These are phyloP conservation scores for Lycaena phlaeas DNA, from an alignment of 2,888 invertebrate species.

Conservation along the genomic window DNA sequence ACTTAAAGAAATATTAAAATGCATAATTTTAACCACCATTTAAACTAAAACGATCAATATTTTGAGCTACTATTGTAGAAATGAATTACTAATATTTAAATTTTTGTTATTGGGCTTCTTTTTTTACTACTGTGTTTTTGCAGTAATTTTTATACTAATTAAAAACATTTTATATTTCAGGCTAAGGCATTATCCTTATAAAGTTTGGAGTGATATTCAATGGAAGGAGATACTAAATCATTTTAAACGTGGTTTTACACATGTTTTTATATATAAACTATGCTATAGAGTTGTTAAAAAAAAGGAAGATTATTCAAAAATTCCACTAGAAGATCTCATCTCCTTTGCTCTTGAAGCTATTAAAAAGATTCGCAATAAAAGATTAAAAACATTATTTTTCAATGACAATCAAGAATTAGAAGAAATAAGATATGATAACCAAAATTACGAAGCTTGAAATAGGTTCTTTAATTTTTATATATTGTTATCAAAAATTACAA, in stretches of 20 bases:
- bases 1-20: too few relatives aligned
- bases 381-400: conserved; percentile 36
- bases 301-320: conserved; percentile 26
- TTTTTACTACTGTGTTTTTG: too few relatives aligned
- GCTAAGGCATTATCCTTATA: conserved; percentile 31
- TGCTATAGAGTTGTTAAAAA: conserved; percentile 20
- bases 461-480: not conserved
- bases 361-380: conserved; percentile 25
- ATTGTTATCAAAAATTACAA: not conserved
- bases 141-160: too few relatives aligned
- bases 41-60: too few relatives aligned
- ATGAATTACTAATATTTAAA: too few relatives aligned
- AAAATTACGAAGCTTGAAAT: conserved; percentile 3
- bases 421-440: conserved; percentile 22
- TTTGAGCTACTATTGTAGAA: too few relatives aligned
- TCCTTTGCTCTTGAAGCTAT: conserved; percentile 27
- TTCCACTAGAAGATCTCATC: conserved; percentile 32
- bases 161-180: conserved; percentile 41
- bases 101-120: too few relatives aligned
- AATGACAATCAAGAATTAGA: conserved; percentile 33
- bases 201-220: conserved; percentile 49
- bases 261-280: conserved; percentile 34
- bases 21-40: too few relatives aligned
- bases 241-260: conserved; percentile 47
- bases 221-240: conserved; percentile 43